Base-by-base conservation (phyloP, 1,140 invertebrate species). In the Gryon sp. region DNA sequence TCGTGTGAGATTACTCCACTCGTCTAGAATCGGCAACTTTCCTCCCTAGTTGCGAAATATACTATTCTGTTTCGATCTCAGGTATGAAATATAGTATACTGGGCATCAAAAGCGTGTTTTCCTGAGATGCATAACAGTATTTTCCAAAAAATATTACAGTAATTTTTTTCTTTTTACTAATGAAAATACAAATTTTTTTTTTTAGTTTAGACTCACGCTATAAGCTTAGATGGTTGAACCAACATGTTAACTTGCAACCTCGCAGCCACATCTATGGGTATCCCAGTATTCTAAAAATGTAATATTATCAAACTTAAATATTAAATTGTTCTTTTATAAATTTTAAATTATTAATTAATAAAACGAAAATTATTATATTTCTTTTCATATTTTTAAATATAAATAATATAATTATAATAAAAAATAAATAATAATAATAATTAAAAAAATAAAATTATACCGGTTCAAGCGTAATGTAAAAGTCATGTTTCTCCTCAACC, bases 171-270 rank as follows among this genome's bases (percentile, higher is more conserved):
- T n/a, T n/a, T n/a, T n/a, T 9, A 26, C n/a, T 28, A n/a, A 38
- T 15, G 4, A 4, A 38, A 38, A 16, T 11, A 15, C n/a, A 48
- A 28, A 15, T 48, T 8, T 16, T n/a, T 16, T 8, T 30, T 30
- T 15, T 28, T 3, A 9, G 5, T 3, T 4, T 40, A 75, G n/a
- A 91, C 92, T 93, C 90, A 95, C 94, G 79, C 78, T 3, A 94
- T 86, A 11, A 89, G 85, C 2, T 88, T 81, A 46, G 90, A 91
- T 22, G 93, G 92, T 65, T 94, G 91, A 0, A 95, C 83, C 52
- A 94, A 88, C 69, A 95, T 90, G 81, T 96, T 96, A 19, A 95
- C 88, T 87, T 96, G 95, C 62, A 96, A 92, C 65, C 92, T 90
- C 0, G 92, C 94, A 0, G 91, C 89, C 0, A 95, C 93, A 36